Evolutionary conservation across 1,140 invertebrate genomes (phyloP).

Genomic region (Drosophila aff.): DNA sequence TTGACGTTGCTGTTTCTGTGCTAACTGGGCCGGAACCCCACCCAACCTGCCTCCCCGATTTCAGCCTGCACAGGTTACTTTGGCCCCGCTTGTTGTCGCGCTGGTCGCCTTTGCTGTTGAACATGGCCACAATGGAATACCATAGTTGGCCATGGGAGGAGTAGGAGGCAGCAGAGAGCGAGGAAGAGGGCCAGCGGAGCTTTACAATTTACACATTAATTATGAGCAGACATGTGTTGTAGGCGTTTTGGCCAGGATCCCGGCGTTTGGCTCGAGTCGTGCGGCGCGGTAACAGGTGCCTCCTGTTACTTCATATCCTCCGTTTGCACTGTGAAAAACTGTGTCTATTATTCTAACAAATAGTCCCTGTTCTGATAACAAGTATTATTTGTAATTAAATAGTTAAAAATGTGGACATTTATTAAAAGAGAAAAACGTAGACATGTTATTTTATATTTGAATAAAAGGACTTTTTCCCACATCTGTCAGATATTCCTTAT

Average conservation of each 20-base stretch:
- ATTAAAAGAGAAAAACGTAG: background rate
- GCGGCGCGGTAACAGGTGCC: constrained; percentile 75
- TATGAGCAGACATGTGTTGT: constrained; percentile 83
- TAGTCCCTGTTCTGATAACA: background rate
- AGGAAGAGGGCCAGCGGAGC: constrained; percentile 60
- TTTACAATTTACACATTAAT: constrained; percentile 84
- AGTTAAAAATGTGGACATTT: background rate
- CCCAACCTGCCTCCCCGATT: background rate
- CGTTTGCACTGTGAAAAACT: background rate
- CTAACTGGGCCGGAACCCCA: constrained; percentile 60
- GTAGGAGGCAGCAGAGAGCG: background rate
- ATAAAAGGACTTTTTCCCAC: background rate
- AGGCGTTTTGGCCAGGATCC: constrained; percentile 55
- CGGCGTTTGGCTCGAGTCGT: constrained; percentile 30
- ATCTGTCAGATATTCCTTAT: background rate
- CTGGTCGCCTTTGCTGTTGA: constrained; percentile 56
- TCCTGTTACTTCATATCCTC: constrained; percentile 35
- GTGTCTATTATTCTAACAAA: fast-evolving
- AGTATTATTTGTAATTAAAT: background rate
- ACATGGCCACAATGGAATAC: constrained; percentile 64
- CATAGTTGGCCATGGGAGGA: constrained; percentile 9
- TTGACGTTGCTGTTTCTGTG: constrained; percentile 68
- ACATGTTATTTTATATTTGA: background rate
- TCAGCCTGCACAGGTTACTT: constrained; percentile 5
- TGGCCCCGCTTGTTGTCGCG: constrained; percentile 56